A percentile compares a stretch with the other conserved stretches of the same genome.
Evolutionary conservation across 2,113 vertebrate species (phyloP).

Genomic region (Nothoprocta pentlandii): DNA sequence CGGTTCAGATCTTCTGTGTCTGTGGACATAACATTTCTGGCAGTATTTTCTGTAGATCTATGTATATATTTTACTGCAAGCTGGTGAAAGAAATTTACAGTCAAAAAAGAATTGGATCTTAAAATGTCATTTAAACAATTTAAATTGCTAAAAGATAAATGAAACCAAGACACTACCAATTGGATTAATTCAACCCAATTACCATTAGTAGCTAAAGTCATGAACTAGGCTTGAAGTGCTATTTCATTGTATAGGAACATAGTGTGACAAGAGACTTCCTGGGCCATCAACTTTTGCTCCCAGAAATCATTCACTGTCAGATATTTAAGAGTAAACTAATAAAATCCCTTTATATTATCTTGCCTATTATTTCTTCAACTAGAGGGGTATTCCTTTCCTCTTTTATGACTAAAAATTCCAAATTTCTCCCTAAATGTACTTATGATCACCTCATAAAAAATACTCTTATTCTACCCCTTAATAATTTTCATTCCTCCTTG

Average conservation of each 20-base stretch:
- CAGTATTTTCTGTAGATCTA: background rate
- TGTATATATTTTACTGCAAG: background rate
- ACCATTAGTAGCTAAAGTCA: background rate
- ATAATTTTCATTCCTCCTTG: background rate
- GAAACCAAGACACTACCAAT: background rate
- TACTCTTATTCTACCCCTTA: background rate
- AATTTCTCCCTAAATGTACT: background rate
- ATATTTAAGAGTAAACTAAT: background rate
- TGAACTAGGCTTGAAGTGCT: background rate
- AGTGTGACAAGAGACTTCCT: background rate
- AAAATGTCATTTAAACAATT: background rate
- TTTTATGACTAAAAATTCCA: background rate
- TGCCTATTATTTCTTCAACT: background rate
- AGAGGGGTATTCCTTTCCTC: fast-evolving
- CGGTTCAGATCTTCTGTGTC: background rate
- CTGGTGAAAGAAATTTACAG: background rate
- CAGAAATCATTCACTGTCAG: background rate
- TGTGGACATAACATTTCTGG: background rate
- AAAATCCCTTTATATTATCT: background rate
- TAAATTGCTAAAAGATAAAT: background rate
- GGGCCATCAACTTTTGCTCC: background rate
- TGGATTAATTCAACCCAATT: background rate
- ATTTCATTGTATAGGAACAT: background rate
- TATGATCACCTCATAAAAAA: background rate
- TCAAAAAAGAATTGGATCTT: background rate